Conservation (phyloP, 2,888 invertebrate species). For the Anodontia alba region DNA sequence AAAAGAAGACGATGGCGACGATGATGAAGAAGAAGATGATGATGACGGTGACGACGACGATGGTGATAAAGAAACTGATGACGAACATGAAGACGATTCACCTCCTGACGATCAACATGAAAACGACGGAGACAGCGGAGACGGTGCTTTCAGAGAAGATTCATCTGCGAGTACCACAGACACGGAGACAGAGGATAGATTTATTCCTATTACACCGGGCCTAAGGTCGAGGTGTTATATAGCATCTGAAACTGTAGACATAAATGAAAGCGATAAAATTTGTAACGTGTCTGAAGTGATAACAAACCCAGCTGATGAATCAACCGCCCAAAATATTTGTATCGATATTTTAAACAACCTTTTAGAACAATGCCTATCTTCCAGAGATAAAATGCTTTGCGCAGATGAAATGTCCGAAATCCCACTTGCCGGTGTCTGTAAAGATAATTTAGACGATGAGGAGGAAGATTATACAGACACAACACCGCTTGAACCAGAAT, state of each 20-base stretch:
- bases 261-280: neutral
- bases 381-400: too few relatives aligned
- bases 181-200: neutral
- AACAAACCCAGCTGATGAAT: too few relatives aligned
- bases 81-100: neutral
- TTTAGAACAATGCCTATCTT: too few relatives aligned
- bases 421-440: too few relatives aligned
- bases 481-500: too few relatives aligned
- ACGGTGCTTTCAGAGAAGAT: neutral
- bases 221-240: conserved; percentile 33
- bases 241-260: neutral
- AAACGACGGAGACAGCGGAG: neutral
- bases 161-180: neutral
- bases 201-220: conserved; percentile 28
- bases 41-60: neutral
- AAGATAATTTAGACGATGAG: too few relatives aligned
- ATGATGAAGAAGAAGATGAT: conserved; percentile 2
- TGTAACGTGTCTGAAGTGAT: too few relatives aligned
- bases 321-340: too few relatives aligned
- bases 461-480: too few relatives aligned
- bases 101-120: neutral
- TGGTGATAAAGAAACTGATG: neutral
- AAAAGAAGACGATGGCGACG: neutral
- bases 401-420: too few relatives aligned
- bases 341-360: too few relatives aligned